Base-by-base conservation (phyloP, 2,888 invertebrate species). In the Tiliacea aurago region DNA sequence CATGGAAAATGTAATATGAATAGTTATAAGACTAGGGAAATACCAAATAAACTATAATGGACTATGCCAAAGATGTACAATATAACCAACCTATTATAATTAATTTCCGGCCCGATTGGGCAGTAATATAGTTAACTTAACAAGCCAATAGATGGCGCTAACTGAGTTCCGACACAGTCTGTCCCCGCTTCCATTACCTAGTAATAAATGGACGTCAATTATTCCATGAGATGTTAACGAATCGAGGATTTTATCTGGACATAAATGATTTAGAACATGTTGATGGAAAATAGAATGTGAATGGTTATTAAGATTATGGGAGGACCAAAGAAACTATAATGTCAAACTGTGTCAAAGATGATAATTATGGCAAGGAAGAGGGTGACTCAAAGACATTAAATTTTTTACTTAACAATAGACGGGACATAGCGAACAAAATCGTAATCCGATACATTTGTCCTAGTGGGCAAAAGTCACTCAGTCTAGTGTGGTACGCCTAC, bases 151-250 rank as follows among this genome's bases (percentile, higher is more conserved):
- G 65, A 81, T 73, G 70, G 64, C 70, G 70, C 41, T 84, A 68
- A 77, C 37, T 28, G 28, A 53, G 49, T 64, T 47, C 47, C 66
- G 37, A 55, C 62, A 67, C 23, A 45, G 67, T 41, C 83, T 55
- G 51, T 75, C 47, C 61, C 15, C 45, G 37, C 28, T 65, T 71
- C 66, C 75, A 80, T 85, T 77, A 83, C 55, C 18, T 69, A 61
- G 65, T 85, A 28, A 77, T 82, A 71, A 85, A 73, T 84, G 63
- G 37, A n/a, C 23, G 23, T 33, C 11, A 58, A n/a, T 70, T 73
- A 71, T 68, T 59, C 53, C 51, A 64, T 28, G 51, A 64, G 49
- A 13, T 43, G 61, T 47, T 67, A n/a, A 64, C 62, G 51, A 70
- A 28, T 59, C 28, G n/a, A 5, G 6, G 51, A 71, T 66, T 15